These are phyloP conservation scores for Pyrrhosoma nymphula DNA, from an alignment of 2,888 invertebrate genomes.

Conservation along the genomic window DNA sequence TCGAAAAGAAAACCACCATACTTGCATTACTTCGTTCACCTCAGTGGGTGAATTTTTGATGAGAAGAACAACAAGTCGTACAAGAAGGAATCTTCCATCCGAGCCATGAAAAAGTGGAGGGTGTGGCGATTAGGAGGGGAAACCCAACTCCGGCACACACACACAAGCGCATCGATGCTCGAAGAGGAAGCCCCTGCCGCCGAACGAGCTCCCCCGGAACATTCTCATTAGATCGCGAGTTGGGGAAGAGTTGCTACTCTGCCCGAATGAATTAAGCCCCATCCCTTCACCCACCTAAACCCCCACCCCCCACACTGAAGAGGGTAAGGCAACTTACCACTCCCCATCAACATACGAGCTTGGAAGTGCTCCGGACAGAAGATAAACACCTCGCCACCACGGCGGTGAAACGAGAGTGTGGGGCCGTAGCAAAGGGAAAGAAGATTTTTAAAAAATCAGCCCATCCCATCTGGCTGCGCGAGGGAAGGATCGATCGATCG, in stretches of 20 bases:
- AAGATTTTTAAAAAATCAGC: background rate
- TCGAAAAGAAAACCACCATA: background rate
- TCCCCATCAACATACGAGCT: conserved; percentile 21
- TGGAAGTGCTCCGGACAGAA: conserved; percentile 2
- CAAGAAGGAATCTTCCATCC: background rate
- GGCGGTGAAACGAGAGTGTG: background rate
- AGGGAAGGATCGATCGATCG: conserved; percentile 14
- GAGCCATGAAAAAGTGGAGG: background rate
- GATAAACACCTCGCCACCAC: conserved; percentile 4
- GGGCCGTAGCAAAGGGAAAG: background rate
- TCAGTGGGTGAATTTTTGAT: background rate
- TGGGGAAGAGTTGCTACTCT: background rate
- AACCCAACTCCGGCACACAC: background rate
- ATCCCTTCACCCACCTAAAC: background rate
- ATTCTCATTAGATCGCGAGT: conserved; percentile 36
- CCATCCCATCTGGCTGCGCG: background rate
- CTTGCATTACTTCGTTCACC: background rate
- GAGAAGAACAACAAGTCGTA: background rate
- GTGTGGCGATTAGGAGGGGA: background rate
- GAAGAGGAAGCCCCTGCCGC: background rate
- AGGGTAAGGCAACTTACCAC: background rate
- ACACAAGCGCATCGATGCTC: background rate
- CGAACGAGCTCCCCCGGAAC: background rate
- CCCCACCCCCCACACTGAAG: background rate
- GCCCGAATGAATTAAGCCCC: conserved; percentile 11